These are phyloP conservation scores for Lonchura striata DNA, from an alignment of 2,113 vertebrate species.

Conservation along the genomic window DNA sequence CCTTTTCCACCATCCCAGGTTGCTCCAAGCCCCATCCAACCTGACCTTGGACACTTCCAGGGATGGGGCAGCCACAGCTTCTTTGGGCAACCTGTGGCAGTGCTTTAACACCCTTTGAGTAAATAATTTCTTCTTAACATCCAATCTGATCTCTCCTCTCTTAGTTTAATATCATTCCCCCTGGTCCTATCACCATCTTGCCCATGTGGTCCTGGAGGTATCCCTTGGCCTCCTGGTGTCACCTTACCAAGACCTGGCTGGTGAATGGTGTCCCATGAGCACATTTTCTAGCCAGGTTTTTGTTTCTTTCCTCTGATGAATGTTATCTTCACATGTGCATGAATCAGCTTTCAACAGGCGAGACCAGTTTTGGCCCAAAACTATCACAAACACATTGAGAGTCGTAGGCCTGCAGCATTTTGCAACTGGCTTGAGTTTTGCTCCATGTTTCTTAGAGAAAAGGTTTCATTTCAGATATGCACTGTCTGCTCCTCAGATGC, in stretches of 20 bases:
- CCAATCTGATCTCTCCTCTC: background rate
- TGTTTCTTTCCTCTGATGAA: background rate
- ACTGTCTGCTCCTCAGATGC: accelerated
- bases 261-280: background rate
- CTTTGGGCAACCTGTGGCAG: background rate
- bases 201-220: background rate
- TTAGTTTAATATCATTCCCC: background rate
- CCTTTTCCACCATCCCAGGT: background rate
- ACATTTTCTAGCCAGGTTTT: background rate
- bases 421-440: background rate
- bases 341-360: background rate
- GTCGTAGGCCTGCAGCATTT: background rate
- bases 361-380: background rate
- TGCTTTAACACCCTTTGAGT: background rate
- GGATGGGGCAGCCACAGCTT: background rate
- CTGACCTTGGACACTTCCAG: background rate
- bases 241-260: background rate
- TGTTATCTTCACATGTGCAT: background rate
- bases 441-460: background rate
- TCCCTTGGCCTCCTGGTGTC: background rate
- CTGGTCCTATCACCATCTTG: background rate
- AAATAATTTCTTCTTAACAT: background rate
- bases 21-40: background rate
- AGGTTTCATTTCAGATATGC: background rate
- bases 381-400: background rate